phyloP scores from a whole-genome alignment of 2,113 vertebrate species.

The Nanorana parkeri region DNA sequence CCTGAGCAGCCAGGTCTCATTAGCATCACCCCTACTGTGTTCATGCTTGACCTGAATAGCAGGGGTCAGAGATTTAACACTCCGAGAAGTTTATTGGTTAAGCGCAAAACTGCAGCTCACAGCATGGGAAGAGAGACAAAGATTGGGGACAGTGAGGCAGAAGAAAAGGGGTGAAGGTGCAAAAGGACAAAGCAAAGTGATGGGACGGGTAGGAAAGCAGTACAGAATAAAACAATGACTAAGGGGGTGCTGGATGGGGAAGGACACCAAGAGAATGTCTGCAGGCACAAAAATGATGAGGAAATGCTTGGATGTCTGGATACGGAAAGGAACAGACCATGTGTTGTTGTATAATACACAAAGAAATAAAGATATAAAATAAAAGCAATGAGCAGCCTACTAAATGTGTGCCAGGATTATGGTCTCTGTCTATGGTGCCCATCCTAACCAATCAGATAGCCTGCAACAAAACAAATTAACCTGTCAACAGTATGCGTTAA shows the following conservation, averaged over 20 bases:
- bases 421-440: too few relatives aligned
- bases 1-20: conserved; percentile 17
- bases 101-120: background rate
- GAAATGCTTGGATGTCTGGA: background rate
- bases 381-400: too few relatives aligned
- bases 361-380: too few relatives aligned
- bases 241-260: background rate
- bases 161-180: background rate
- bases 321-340: background rate
- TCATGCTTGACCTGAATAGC: conserved; percentile 38
- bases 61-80: conserved; percentile 17
- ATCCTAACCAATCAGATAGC: too few relatives aligned
- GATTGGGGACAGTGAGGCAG: background rate
- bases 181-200: background rate
- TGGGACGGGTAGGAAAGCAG: background rate
- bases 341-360: background rate
- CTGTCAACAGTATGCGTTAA: too few relatives aligned
- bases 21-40: conserved; percentile 33
- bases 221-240: background rate
- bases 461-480: too few relatives aligned
- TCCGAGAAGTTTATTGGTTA: conserved; percentile 20
- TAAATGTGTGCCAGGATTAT: too few relatives aligned
- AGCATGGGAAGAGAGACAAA: conserved; percentile 15
- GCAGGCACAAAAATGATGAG: background rate
- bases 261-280: background rate